Evolutionary conservation across 1,140 invertebrate genomes (phyloP), one percentile per base, ranked within the genome.

Genomic region (Panagrolaimus sp.): DNA sequence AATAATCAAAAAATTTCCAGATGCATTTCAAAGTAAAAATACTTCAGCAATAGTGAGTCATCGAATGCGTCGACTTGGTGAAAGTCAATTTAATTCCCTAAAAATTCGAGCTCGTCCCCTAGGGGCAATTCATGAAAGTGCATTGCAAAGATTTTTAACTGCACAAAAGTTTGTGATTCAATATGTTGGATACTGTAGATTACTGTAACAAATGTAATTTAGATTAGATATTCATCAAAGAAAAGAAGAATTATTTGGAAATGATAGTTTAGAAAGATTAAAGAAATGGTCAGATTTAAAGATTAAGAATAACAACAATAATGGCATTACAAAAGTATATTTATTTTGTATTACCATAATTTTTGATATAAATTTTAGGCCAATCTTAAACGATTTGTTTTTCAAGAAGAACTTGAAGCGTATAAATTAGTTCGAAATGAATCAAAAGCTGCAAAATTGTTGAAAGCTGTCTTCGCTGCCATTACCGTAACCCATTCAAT

Each of bases 361-460:
- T 0, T 21, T 21, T 52, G 48, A 8, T 26, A 15, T 17, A 21
- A 9, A 21, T 55, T 58, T 58, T 14, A 58, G 52, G 52, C 52
- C 3, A 21, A n/a, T 26, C 17, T 58, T 1, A 58, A 58, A 58
- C 52, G 52, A 1, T 58, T 58, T 21, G 52, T 58, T 17, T 58
- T 58, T 26, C 21, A 58, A 58, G 52, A 58, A 28, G 21, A 58
- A 17, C 17, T 58, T 1, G 52, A 58, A 58, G 52, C 52, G 2
- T 58, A 58, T 28, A 58, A 58, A 8, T n/a, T 58, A 12, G 21
- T 58, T 28, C 15, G 52, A 58, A 58, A 58, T 58, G 52, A 58
- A 17, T 58, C 52, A n/a, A 58, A 58, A 58, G 52, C 52, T 8
- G 28, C 52, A 58, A 58, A 58, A 24, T 58, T 58, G 8, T 28